Evolutionary conservation across 2,113 vertebrate genomes (phyloP), one percentile per base, ranked within the genome.

Genomic region (Halichoeres trimaculatus): DNA sequence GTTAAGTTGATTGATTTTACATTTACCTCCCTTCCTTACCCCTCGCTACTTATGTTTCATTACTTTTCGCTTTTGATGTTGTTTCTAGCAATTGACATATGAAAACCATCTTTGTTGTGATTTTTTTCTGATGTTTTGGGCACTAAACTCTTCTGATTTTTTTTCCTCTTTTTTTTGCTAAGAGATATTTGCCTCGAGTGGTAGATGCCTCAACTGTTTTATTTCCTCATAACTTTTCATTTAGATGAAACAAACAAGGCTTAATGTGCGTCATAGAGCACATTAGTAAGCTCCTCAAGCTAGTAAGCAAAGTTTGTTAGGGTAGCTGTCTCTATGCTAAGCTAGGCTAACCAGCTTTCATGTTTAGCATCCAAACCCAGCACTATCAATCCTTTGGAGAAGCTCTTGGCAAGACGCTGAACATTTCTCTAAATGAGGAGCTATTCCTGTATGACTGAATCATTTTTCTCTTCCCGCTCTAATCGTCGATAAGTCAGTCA

Each of bases 291-390:
- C 43, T 43, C 30, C 57, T 65, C 34, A 8, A 48, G 35, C 41
- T 55, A n/a, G 14, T 26, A 43, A 9, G 30, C 26, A 16, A 16
- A 30, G 20, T 13, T 58, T 40, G 41, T 19, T 36, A 41, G 24
- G 56, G 4, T 57, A 34, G 34, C 34, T 20, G 6, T 54, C 8
- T 45, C 11, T 22, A 52, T 61, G 48, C 43, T 58, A 48, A 51
- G 34, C 64, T 66, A 61, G 62, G 50, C 35, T 38, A 61, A 51
- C 41, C 13, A 43, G 40, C 22, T 71, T 64, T 30, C 47, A 55
- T 45, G 57, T 57, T 51, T 36, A 71, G 30, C 11, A 12, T 17
- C 40, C 36, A 36, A 9, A 10, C 26, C n/a, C 12, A 45, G 38
- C 19, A 43, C 14, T 23, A 24, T 69, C 3, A 24, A 8, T 67